These are phyloP conservation scores for Halictus ligatus DNA, from an alignment of 2,888 invertebrate genomes.

Conservation along the genomic window DNA sequence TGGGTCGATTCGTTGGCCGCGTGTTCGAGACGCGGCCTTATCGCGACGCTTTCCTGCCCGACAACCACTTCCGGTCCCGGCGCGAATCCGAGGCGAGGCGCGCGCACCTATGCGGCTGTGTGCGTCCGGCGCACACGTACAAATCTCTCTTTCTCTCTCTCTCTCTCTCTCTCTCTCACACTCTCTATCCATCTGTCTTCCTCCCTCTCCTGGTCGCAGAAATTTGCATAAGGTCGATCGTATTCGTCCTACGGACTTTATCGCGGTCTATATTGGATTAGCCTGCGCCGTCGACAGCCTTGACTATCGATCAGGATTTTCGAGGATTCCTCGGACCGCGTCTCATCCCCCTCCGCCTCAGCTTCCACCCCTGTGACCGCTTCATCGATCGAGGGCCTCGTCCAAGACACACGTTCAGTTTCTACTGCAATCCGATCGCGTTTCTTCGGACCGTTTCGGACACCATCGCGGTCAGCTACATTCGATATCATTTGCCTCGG, in stretches of 20 bases:
- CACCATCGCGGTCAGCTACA: neutral
- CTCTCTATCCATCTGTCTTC: no score
- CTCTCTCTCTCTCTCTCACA: neutral
- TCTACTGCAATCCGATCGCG: neutral
- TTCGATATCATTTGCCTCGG: neutral
- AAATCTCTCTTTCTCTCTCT: neutral
- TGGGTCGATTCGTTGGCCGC: conserved; percentile 28
- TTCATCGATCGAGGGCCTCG: conserved; percentile 34
- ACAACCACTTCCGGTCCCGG: conserved; percentile 64
- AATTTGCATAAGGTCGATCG: conserved; percentile 59
- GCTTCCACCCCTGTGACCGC: conserved; percentile 6
- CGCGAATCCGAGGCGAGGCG: conserved; percentile 1
- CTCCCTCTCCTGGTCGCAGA: neutral
- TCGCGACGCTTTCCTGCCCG: conserved; percentile 64
- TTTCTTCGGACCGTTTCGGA: neutral
- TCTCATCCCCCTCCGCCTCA: neutral
- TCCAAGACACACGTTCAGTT: neutral
- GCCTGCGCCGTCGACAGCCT: conserved; percentile 14
- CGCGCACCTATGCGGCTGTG: neutral
- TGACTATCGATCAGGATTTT: conserved; percentile 50
- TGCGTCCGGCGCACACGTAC: conserved; percentile 13
- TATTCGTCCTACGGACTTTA: conserved; percentile 49
- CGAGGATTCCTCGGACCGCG: conserved; percentile 15
- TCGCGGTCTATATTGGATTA: conserved; percentile 38
- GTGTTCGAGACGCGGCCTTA: conserved; percentile 57